Evolutionary conservation across 2,797 vertebrate species (phyloP).

Genomic region (Labeo calbasu): DNA sequence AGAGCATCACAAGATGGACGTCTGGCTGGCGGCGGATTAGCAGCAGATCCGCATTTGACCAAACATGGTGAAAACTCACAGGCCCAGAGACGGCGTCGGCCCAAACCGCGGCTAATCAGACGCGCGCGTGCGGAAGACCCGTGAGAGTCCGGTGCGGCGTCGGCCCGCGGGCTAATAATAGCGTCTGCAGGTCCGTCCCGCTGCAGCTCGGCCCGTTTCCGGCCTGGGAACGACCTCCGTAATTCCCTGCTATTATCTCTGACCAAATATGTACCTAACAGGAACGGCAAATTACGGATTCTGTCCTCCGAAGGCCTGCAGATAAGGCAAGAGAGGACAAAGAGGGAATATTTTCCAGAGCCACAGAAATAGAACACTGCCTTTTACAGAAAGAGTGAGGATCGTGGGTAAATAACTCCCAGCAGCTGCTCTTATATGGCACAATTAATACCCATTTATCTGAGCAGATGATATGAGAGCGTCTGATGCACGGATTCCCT

Average conservation of each 20-base stretch:
- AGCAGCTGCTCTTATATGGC: slow-evolving; percentile 1
- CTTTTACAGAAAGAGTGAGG: slow-evolving; percentile 76
- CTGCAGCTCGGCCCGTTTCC: slow-evolving; percentile 41
- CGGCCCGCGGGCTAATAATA: slow-evolving; percentile 49
- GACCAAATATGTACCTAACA: slow-evolving; percentile 84
- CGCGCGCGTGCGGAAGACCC: not conserved
- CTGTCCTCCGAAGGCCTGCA: slow-evolving; percentile 67
- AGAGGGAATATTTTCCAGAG: slow-evolving; percentile 60
- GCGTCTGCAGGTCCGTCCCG: not conserved
- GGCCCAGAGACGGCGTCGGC: not conserved
- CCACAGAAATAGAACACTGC: slow-evolving; percentile 82
- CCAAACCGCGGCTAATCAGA: not conserved
- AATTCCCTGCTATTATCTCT: slow-evolving; percentile 71
- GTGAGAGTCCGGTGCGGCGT: not conserved
- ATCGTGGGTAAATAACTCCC: slow-evolving; percentile 71
- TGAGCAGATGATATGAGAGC: not conserved
- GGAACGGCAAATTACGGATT: slow-evolving; percentile 59
- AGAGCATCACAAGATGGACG: slow-evolving; percentile 40
- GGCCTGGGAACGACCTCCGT: slow-evolving; percentile 47
- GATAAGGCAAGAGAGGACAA: slow-evolving; percentile 74
- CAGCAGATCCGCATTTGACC: slow-evolving; percentile 50
- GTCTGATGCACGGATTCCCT: too few relatives aligned
- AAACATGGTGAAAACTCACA: slow-evolving; percentile 59
- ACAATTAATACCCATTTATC: not conserved
- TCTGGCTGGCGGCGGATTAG: not conserved